Evolutionary conservation across 1,140 invertebrate species (phyloP), one percentile per base, ranked within the genome.

Genomic region (Macrocentrus cingulum): DNA sequence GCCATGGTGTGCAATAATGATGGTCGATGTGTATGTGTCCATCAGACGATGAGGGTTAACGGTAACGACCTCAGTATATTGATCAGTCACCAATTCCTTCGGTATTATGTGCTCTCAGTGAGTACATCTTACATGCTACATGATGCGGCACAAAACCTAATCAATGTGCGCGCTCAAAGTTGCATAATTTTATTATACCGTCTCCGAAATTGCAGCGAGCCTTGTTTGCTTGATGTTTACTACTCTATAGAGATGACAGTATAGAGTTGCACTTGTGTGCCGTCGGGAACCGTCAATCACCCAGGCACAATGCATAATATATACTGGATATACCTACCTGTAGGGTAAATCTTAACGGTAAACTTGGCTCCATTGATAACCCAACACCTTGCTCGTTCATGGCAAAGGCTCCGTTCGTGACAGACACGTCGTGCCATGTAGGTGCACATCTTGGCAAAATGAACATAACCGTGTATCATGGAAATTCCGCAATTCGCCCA

Each of bases 1-100:
- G 65, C 68, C 69, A 68, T 36, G 36, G 49, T 59, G 57, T 62
- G 61, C 55, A 69, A 70, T 69, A 69, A 68, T 63, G 67, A 69
- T 65, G 59, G 37, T 41, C 48, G 53, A 66, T 67, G 70, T 67
- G 66, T 69, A 67, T 64, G 62, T 59, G 39, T 58, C 32, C 44
- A 44, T 13, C 20, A 19, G 18, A 51, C 9, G 19, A 50, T 42
- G 49, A 57, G 7, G 48, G 56, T 51, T 70, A 70, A 70, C 68
- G 66, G 68, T 67, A 66, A 68, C 63, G 60, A 49, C 50, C 37
- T 42, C 48, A 44, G 36, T 39, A 20, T 51, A 23, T 25, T 58
- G 25, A 58, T 57, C 45, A 37, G 29, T 32, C 8, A 49, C 34
- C 46, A 50, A 29, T 18, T 19, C 57, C 60, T 67, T 63, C 66